Percentiles rank a stretch among this genome's conserved stretches.
Evolutionary conservation across 1,140 invertebrate genomes (phyloP).

Genomic region (Drosophila elegans): DNA sequence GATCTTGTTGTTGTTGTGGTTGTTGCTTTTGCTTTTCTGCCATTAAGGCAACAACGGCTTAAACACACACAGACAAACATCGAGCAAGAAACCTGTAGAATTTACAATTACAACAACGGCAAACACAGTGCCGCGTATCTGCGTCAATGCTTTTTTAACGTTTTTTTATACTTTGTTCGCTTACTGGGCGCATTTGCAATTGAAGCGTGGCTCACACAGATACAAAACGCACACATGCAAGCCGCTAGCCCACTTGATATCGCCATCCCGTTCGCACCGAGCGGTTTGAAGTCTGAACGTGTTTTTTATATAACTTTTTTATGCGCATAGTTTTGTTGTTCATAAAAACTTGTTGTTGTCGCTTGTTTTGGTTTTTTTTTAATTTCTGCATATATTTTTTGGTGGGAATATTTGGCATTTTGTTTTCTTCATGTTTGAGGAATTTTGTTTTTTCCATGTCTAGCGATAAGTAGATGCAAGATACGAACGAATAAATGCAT

Average conservation of each 20-base stretch:
- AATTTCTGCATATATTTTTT: constrained; percentile 67
- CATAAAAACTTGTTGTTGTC: constrained; percentile 41
- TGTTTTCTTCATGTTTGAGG: constrained; percentile 49
- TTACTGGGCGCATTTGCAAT: constrained; percentile 72
- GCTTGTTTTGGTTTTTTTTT: constrained; percentile 43
- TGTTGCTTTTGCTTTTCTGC: constrained; percentile 44
- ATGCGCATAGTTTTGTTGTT: constrained; percentile 66
- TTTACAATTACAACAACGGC: constrained; percentile 73
- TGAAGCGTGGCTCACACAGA: constrained; percentile 81
- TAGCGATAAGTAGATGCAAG: constrained; percentile 42
- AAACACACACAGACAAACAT: constrained; percentile 20
- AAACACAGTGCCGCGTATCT: constrained; percentile 59
- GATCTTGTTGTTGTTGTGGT: constrained; percentile 39
- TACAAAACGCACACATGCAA: constrained; percentile 19
- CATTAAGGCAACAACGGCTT: constrained; percentile 75
- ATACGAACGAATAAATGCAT: constrained; percentile 42
- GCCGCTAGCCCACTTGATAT: constrained; percentile 33
- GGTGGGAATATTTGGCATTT: constrained; percentile 75
- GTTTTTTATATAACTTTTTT: constrained; percentile 81
- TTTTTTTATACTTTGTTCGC: constrained; percentile 52
- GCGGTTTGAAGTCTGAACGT: constrained; percentile 54
- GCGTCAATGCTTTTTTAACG: constrained; percentile 63
- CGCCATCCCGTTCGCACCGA: constrained; percentile 24
- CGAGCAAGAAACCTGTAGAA: constrained; percentile 73
- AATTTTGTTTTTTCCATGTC: constrained; percentile 58